Evolutionary conservation across 2,797 vertebrate species (phyloP).

Genomic region (Coreius guichenoti): DNA sequence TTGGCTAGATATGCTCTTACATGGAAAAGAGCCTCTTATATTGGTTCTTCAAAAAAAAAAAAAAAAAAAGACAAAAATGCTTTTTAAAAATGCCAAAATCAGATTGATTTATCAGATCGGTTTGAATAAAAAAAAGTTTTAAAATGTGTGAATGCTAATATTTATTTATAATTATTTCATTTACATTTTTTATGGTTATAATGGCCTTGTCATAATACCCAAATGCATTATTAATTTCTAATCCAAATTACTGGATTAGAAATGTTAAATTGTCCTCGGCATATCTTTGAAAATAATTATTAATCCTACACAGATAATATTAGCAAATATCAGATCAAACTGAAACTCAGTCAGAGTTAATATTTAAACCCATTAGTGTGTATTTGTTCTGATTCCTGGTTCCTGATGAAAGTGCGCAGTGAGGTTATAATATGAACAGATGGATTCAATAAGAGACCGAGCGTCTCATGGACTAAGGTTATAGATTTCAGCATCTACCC

Average conservation of each 20-base stretch:
- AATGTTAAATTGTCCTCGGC: not conserved
- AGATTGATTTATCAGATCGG: not conserved
- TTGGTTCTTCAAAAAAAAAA: rapidly evolving
- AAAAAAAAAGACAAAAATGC: no score
- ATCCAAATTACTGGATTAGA: not conserved
- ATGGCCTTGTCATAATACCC: not conserved
- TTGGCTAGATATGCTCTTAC: not conserved
- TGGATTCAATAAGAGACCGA: not conserved
- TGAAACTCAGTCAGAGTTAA: not conserved
- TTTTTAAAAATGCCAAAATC: not conserved
- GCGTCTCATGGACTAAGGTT: slow-evolving; percentile 18
- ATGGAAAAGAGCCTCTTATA: not conserved
- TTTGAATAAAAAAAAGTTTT: not conserved
- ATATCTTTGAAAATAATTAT: not conserved
- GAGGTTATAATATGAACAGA: not conserved
- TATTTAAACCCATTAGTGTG: not conserved
- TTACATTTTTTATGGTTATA: not conserved
- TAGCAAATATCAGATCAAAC: not conserved
- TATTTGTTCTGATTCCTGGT: not conserved
- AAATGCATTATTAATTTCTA: not conserved
- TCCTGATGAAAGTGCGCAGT: not conserved
- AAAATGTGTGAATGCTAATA: not conserved
- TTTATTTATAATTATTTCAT: not conserved
- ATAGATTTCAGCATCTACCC: not conserved
- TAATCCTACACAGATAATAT: not conserved